Conservation (phyloP, 2,113 vertebrate species). For the Cyanocitta stelleri region DNA sequence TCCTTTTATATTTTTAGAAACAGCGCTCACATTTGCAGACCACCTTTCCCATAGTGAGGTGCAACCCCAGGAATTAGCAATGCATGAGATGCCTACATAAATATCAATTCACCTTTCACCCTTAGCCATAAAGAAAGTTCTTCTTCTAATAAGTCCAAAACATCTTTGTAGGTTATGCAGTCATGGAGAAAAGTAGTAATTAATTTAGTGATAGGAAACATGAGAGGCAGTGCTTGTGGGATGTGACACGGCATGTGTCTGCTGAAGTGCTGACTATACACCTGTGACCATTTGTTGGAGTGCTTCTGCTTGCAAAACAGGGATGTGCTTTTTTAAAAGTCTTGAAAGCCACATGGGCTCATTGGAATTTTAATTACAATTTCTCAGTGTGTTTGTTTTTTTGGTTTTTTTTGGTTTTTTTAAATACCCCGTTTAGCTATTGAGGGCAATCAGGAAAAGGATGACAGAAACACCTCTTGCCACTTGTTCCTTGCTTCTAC, state of each 20-base stretch:
- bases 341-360: rapidly evolving
- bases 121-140: neutral
- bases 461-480: neutral
- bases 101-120: neutral
- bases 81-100: neutral
- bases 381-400: neutral
- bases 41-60: neutral
- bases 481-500: neutral
- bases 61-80: neutral
- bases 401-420: neutral
- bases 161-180: neutral
- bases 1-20: neutral
- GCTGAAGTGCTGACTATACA: neutral
- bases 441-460: neutral
- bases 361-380: neutral
- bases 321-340: neutral
- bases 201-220: neutral
- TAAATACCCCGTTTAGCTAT: neutral
- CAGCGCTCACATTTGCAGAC: neutral
- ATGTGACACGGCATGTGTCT: neutral
- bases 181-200: neutral
- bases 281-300: neutral
- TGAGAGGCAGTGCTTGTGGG: neutral
- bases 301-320: neutral
- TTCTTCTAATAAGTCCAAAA: neutral